Conservation (phyloP, 2,113 vertebrate species). For the Catharus minimus region DNA sequence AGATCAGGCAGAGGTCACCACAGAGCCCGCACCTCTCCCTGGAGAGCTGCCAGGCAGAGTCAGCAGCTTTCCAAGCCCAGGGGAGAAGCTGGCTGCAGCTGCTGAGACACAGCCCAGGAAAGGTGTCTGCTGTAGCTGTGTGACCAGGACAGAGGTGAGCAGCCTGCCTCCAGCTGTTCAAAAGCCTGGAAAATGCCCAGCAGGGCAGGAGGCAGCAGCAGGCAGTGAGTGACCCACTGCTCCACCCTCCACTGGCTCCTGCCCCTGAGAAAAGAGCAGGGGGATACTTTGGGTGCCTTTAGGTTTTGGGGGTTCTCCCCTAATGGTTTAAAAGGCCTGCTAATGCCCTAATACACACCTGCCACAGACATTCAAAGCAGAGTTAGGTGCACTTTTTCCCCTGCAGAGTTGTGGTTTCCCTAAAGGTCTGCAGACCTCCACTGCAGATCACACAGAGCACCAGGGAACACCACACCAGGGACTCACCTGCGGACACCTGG, state of each 20-base stretch:
- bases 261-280: background rate
- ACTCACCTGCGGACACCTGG: background rate
- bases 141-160: background rate
- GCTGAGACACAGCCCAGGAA: background rate
- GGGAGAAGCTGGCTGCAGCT: background rate
- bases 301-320: background rate
- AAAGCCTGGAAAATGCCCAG: background rate
- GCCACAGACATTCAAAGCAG: background rate
- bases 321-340: background rate
- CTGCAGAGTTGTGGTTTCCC: background rate
- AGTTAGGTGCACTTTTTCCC: background rate
- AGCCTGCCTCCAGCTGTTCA: background rate
- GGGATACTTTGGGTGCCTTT: background rate
- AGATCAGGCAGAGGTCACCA: background rate
- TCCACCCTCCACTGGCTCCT: accelerated
- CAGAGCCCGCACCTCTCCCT: background rate
- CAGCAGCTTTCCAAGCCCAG: background rate
- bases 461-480: background rate
- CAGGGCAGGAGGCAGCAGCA: background rate
- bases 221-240: background rate
- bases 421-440: background rate
- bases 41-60: background rate
- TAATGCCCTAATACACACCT: background rate
- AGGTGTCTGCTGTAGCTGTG: background rate
- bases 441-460: background rate